Percentiles rank a stretch among this genome's conserved stretches.
These are phyloP conservation scores for Cricetomys ansorgei DNA, from an alignment of 2,113 vertebrate species.

Conservation along the genomic window DNA sequence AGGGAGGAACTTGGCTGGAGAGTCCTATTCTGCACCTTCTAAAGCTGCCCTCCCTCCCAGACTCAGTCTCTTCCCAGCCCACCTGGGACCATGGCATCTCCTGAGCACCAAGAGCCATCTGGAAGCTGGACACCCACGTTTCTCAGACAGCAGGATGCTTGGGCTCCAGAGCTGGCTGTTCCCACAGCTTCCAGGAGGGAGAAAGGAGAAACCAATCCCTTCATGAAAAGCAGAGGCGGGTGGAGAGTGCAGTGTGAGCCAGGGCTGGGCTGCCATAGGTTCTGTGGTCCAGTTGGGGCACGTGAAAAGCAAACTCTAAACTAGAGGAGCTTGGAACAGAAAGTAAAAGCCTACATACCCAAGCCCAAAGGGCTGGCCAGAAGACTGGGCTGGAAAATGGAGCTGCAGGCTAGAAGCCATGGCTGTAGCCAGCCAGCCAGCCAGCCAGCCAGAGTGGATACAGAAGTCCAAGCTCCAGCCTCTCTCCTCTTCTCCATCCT, in stretches of 20 bases:
- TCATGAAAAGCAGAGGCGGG: background rate
- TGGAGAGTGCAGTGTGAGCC: background rate
- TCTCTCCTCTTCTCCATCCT: background rate
- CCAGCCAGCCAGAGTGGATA: background rate
- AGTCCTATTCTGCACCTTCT: background rate
- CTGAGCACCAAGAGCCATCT: constrained; percentile 32
- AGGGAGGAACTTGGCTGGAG: too few relatives aligned
- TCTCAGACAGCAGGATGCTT: constrained; percentile 39
- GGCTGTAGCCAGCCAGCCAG: background rate
- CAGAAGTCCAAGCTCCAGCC: background rate
- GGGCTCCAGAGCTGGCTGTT: constrained; percentile 28
- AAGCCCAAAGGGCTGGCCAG: background rate
- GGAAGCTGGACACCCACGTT: constrained; percentile 45
- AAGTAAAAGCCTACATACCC: background rate
- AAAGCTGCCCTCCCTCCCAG: background rate
- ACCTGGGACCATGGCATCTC: constrained; percentile 4
- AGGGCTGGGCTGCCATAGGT: background rate
- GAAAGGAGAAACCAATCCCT: constrained; percentile 10
- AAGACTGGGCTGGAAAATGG: background rate
- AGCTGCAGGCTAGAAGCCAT: background rate
- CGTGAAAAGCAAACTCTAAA: background rate
- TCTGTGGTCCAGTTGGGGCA: background rate
- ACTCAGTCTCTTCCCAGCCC: background rate
- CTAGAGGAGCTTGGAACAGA: background rate
- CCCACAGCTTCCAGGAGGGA: constrained; percentile 36